These are phyloP conservation scores for Phylloscopus trochilus DNA, from an alignment of 2,113 vertebrate species.

Conservation along the genomic window DNA sequence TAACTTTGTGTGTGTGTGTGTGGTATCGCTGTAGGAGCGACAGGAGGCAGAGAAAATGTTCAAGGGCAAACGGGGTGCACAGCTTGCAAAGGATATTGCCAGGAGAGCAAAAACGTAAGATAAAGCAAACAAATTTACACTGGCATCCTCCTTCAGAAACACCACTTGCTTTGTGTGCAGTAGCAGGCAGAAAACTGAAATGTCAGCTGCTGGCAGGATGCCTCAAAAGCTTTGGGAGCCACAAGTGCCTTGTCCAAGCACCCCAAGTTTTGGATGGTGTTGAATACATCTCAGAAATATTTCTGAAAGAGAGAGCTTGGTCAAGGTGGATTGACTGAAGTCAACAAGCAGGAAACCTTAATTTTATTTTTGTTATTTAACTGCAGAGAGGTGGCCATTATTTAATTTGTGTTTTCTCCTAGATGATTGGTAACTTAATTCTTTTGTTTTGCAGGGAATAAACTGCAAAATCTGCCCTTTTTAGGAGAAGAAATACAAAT, in stretches of 20 bases:
- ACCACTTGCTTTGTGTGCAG: conserved; percentile 39
- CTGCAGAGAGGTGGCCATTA: neutral
- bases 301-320: neutral
- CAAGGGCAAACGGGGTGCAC: conserved; percentile 99
- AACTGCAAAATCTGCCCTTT: neutral
- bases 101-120: conserved; percentile 99
- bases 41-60: conserved; percentile 99
- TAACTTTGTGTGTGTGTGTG: conserved; percentile 90
- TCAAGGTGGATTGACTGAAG: neutral
- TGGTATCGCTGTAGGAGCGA: conserved; percentile 93
- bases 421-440: neutral
- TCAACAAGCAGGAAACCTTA: neutral
- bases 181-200: neutral
- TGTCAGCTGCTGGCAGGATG: neutral
- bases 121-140: conserved; percentile 67
- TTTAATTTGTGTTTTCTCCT: neutral
- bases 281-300: neutral
- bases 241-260: neutral
- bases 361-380: neutral
- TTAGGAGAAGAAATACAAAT: neutral
- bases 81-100: conserved; percentile 99
- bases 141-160: conserved; percentile 85
- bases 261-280: conserved; percentile 21
- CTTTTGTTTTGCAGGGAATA: neutral
- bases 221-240: neutral